A percentile compares a stretch with the other conserved stretches of the same genome.
Conservation (phyloP, 35 echinoderm and acorn worm genomes). For the Lytechinus pictus region DNA sequence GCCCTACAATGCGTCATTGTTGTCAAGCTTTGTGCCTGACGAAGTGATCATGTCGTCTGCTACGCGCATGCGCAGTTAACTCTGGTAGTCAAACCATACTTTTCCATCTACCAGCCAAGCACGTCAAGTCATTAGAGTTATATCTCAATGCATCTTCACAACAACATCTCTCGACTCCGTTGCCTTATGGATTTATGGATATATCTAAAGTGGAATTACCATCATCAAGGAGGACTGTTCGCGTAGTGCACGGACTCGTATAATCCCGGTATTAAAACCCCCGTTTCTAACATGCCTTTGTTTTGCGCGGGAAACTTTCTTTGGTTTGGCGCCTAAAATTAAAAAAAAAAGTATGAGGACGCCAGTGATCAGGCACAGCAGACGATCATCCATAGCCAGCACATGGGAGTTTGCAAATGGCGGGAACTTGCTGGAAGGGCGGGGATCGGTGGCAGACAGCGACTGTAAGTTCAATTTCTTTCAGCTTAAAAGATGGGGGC, state of each 20-base stretch:
- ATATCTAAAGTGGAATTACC: slow-evolving; percentile 52
- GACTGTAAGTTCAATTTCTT: slow-evolving; percentile 44
- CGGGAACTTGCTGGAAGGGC: slow-evolving; percentile 44
- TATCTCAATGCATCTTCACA: slow-evolving; percentile 12
- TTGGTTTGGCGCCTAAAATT: slow-evolving; percentile 10
- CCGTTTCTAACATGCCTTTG: background rate
- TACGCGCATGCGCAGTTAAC: background rate
- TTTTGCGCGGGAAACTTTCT: slow-evolving; percentile 28
- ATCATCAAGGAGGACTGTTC: background rate
- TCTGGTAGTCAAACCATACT: slow-evolving; percentile 12
- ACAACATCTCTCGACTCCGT: background rate
- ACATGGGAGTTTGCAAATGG: slow-evolving; percentile 52
- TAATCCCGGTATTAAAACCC: background rate
- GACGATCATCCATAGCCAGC: slow-evolving; percentile 27
- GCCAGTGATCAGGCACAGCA: slow-evolving; percentile 30
- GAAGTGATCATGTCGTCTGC: background rate
- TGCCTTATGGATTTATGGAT: slow-evolving; percentile 53
- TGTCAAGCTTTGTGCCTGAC: slow-evolving; percentile 1
- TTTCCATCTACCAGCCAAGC: background rate
- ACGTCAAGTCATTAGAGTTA: background rate
- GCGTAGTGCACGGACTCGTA: background rate
- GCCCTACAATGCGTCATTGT: slow-evolving; percentile 46
- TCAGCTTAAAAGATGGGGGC: background rate
- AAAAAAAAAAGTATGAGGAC: slow-evolving; percentile 30
- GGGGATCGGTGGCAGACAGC: background rate